Evolutionary conservation across 2,888 invertebrate genomes (phyloP).

Genomic region (Dolichopus griseipennis): DNA sequence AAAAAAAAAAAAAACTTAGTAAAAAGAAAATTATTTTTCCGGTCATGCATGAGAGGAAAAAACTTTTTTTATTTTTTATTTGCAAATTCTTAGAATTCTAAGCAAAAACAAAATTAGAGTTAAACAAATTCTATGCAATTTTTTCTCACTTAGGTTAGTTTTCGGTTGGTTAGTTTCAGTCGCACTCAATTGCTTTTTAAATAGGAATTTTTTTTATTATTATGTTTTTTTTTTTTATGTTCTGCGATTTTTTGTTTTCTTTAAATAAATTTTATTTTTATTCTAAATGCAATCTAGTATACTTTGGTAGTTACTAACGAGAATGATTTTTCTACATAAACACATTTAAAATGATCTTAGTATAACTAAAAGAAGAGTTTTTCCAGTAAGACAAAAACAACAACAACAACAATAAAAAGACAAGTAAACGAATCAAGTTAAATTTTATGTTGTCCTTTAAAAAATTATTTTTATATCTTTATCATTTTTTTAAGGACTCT

Average conservation of each 20-base stretch:
- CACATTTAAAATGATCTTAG: background rate
- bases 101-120: background rate
- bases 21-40: background rate
- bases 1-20: no score
- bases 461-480: background rate
- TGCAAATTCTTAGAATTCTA: no score
- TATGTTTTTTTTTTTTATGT: background rate
- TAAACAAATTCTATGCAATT: background rate
- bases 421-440: background rate
- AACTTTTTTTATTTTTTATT: background rate
- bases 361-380: background rate
- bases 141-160: constrained; percentile 5
- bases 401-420: background rate
- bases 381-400: no score
- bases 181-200: background rate
- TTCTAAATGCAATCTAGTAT: background rate
- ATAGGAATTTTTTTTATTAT: background rate
- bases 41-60: background rate
- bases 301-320: background rate
- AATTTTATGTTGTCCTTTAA: background rate
- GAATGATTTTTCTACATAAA: background rate
- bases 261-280: background rate
- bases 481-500: background rate
- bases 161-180: background rate
- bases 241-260: background rate